Conservation (phyloP, 2,113 vertebrate genomes). For the Chloebia gouldiae region DNA sequence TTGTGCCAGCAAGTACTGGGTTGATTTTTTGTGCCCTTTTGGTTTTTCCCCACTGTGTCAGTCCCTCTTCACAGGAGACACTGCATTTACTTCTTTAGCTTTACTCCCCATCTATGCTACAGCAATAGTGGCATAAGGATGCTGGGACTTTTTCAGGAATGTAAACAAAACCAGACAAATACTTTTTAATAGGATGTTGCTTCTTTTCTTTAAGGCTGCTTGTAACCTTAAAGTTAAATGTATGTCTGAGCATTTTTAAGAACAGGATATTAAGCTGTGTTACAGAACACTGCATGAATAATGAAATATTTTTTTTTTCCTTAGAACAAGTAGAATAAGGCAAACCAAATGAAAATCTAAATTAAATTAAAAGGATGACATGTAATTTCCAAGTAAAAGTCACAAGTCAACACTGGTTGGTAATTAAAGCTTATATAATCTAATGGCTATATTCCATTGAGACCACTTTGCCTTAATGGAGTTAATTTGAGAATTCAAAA, state of each 20-base stretch:
- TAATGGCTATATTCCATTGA: conserved; percentile 29
- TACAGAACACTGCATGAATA: not conserved
- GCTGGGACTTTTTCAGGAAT: not conserved
- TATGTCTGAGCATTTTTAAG: not conserved
- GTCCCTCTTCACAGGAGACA: not conserved
- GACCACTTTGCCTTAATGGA: conserved; percentile 41
- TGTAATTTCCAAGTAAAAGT: conserved; percentile 34
- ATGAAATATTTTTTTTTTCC: not conserved
- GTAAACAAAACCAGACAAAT: not conserved
- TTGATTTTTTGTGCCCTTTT: not conserved
- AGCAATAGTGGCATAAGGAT: not conserved
- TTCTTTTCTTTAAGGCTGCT: not conserved
- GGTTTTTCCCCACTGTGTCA: not conserved
- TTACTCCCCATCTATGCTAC: not conserved
- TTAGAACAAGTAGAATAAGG: not conserved
- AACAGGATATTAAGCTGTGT: not conserved
- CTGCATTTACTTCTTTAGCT: not conserved
- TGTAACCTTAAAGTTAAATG: not conserved
- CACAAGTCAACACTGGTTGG: conserved; percentile 34
- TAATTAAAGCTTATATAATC: conserved; percentile 61
- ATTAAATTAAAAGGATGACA: conserved; percentile 34
- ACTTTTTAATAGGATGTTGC: not conserved
- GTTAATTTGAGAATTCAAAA: conserved; percentile 37
- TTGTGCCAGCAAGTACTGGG: not conserved
- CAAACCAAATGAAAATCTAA: conserved; percentile 5